Evolutionary conservation across 2,888 invertebrate genomes (phyloP).

Genomic region (Callinectes sapidus): DNA sequence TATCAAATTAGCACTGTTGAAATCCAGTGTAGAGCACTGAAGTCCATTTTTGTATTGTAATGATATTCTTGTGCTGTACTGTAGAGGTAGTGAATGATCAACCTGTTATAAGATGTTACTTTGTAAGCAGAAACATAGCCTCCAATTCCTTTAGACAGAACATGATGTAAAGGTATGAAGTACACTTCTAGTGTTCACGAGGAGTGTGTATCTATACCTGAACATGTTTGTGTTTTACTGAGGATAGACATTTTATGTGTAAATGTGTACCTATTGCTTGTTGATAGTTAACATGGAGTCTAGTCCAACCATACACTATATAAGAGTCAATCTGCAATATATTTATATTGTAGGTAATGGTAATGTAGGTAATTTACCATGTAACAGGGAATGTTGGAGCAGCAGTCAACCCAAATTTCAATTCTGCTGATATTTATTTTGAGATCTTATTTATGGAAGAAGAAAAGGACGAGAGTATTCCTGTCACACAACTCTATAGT

Average conservation of each 20-base stretch:
- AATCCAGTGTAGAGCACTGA: constrained; percentile 55
- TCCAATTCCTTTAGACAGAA: constrained; percentile 17
- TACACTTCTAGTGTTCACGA: not conserved
- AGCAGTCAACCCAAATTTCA: not conserved
- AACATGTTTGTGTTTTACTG: not conserved
- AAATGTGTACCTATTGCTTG: constrained; percentile 39
- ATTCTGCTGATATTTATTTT: constrained; percentile 3
- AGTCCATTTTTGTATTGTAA: constrained; percentile 61
- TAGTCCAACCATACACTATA: constrained; percentile 39
- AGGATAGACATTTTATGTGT: constrained; percentile 29
- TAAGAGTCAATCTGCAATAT: constrained; percentile 27
- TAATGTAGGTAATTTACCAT: constrained; percentile 39
- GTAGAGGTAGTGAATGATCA: constrained; percentile 37
- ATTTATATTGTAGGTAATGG: not conserved
- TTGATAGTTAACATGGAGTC: constrained; percentile 33
- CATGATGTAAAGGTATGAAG: not conserved
- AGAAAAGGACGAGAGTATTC: not conserved
- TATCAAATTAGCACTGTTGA: constrained; percentile 33
- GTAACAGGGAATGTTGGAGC: not conserved
- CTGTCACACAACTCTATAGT: not conserved
- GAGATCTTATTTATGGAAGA: not conserved
- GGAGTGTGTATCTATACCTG: constrained; percentile 7
- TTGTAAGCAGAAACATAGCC: constrained; percentile 37
- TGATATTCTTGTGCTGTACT: constrained; percentile 40
- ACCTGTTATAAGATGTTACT: constrained; percentile 34